Evolutionary conservation across 2,797 vertebrate genomes (phyloP), one percentile per base, ranked within the genome.

Genomic region (Phoeniculus purpureus): DNA sequence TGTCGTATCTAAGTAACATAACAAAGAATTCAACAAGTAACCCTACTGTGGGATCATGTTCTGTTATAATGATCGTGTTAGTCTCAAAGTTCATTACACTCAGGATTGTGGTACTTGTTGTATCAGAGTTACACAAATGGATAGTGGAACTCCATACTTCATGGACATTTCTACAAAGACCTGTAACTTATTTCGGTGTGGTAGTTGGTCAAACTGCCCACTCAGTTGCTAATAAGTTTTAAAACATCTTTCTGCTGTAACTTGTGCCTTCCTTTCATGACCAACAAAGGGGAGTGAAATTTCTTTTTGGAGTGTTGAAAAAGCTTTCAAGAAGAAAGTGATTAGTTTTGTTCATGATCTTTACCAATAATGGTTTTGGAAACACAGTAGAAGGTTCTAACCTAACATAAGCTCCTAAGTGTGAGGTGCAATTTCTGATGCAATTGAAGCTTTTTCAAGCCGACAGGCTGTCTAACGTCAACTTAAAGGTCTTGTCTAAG

Each of bases 391-490:
- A 62, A 4, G 27, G 37, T 12, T 37, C 37, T 37, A 37, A 37
- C 37, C 37, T 45, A 65, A 32, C 2, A 3, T 12, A 52, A 64
- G 2, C 65, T 68, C 75, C 25, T 62, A 27, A 11, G 2, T 56
- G 23, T 32, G 18, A 32, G 7, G 5, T 66, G 9, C 22, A 73
- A 48, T 7, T 6, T 61, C 19, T 67, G 16, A 29, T 47, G n/a
- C 8, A 61, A 12, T 7, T 52, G 25, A 51, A 70, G 6, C 6
- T 51, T 15, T 25, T 65, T 70, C 27, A 43, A n/a, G 19, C 12
- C 66, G 4, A 3, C 26, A 59, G 5, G 50, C 6, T 43, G 20
- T n/a, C 10, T 17, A 1, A 0, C 37, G 9, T n/a, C 23, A 47
- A 2, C 55, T 23, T 19, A 76, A 89, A 73, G 9, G 25, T 15